Percentiles rank a stretch among this genome's conserved stretches.
phyloP scores from a whole-genome alignment of 2,113 vertebrate species.

The Spheniscus mendiculus region DNA sequence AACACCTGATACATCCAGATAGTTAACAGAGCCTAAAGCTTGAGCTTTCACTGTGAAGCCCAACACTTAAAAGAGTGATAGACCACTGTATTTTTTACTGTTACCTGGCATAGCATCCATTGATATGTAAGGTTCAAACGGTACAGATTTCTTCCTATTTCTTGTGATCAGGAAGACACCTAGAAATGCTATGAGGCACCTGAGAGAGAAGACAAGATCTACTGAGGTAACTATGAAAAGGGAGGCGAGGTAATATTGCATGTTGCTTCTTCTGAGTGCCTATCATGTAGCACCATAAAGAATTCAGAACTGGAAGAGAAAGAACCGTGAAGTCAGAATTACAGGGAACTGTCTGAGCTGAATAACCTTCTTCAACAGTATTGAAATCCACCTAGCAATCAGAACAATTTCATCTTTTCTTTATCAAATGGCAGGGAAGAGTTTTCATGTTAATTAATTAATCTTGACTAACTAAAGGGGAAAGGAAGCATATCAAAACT shows the following conservation, averaged over 20 bases:
- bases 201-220: constrained; percentile 40
- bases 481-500: not conserved
- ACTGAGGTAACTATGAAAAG: not conserved
- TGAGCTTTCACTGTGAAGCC: not conserved
- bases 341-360: not conserved
- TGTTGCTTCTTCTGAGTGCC: not conserved
- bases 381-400: not conserved
- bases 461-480: not conserved
- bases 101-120: constrained; percentile 93
- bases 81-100: not conserved
- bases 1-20: rapidly evolving
- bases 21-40: not conserved
- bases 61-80: not conserved
- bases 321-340: not conserved
- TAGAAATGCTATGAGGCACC: constrained; percentile 86
- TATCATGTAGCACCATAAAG: not conserved
- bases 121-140: constrained; percentile 93
- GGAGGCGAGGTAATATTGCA: not conserved
- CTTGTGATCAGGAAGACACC: constrained; percentile 93
- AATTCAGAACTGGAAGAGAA: not conserved
- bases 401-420: not conserved
- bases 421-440: not conserved
- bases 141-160: constrained; percentile 83
- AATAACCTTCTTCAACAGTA: not conserved
- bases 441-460: not conserved